Percentiles rank a stretch among this genome's conserved stretches.
phyloP scores from a whole-genome alignment of 2,113 vertebrate genomes.

The Corvus hawaiiensis region DNA sequence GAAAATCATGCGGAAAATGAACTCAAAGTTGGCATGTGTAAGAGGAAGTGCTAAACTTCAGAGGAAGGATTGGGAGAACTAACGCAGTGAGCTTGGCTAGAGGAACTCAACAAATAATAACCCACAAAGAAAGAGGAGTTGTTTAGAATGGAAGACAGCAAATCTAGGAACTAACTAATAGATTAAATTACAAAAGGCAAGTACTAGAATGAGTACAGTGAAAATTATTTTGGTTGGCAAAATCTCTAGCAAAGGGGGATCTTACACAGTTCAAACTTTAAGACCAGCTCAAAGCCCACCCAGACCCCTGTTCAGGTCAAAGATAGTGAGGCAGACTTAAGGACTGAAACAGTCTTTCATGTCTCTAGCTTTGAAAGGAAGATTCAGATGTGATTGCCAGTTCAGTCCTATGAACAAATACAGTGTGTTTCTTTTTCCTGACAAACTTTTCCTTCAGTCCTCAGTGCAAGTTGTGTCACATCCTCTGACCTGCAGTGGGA shows the following conservation, averaged over 20 bases:
- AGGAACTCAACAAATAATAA: slow-evolving; percentile 2
- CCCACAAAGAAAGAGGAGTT: background rate
- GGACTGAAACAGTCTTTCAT: background rate
- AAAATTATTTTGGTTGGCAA: background rate
- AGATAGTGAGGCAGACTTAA: background rate
- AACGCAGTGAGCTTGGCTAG: background rate
- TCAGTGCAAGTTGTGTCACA: background rate
- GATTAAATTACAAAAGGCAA: background rate
- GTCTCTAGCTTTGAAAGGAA: background rate
- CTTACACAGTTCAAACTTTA: background rate
- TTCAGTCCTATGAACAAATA: background rate
- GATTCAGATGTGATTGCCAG: background rate
- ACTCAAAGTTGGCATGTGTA: slow-evolving; percentile 20
- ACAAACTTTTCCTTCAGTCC: background rate
- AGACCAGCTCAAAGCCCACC: background rate
- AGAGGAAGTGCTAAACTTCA: slow-evolving; percentile 42
- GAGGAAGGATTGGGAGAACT: background rate
- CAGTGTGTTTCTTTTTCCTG: background rate
- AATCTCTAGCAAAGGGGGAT: background rate
- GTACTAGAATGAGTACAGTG: background rate
- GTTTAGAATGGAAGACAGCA: background rate
- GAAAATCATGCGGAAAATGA: slow-evolving; percentile 37
- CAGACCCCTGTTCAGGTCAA: background rate
- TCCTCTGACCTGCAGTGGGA: background rate
- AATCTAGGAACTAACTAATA: background rate